Evolutionary conservation across 1,140 invertebrate genomes (phyloP).

Genomic region (Dysdera silvatica): DNA sequence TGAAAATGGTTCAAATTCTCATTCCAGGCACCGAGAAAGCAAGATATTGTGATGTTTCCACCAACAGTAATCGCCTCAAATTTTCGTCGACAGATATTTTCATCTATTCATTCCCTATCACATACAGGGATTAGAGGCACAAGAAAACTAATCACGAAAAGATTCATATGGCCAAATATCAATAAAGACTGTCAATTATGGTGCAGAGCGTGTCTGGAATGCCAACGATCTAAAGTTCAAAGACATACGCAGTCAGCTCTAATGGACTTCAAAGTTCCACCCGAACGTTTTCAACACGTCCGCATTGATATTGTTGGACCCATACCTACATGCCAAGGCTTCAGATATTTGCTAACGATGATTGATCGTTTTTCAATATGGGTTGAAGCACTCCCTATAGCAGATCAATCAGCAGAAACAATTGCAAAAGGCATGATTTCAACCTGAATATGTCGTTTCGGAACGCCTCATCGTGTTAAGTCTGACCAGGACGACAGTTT

Average conservation of each 20-base stretch:
- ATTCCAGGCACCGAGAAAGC: too few relatives aligned
- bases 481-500: slow-evolving; percentile 47
- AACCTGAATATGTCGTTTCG: slow-evolving; percentile 40
- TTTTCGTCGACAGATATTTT: background rate
- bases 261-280: background rate
- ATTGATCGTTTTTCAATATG: slow-evolving; percentile 45
- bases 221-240: slow-evolving; percentile 20
- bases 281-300: slow-evolving; percentile 40
- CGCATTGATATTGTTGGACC: slow-evolving; percentile 50
- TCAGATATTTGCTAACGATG: slow-evolving; percentile 43
- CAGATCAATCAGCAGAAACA: slow-evolving; percentile 41
- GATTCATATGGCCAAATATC: slow-evolving; percentile 25
- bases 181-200: slow-evolving; percentile 4
- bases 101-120: slow-evolving; percentile 5
- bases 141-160: slow-evolving; percentile 2
- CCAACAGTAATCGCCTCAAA: too few relatives aligned
- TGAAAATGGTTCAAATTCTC: too few relatives aligned
- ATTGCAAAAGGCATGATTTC: slow-evolving; percentile 38
- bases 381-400: slow-evolving; percentile 43
- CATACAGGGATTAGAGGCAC: slow-evolving; percentile 4
- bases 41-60: too few relatives aligned
- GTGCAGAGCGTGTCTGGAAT: background rate
- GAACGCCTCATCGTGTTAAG: slow-evolving; percentile 34
- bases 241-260: slow-evolving; percentile 24
- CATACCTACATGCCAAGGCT: slow-evolving; percentile 39